Percentiles rank a stretch among this genome's conserved stretches.
These are phyloP conservation scores for Stichodactyla helianthus DNA, from an alignment of 64 coral and sea anemone species.

Conservation along the genomic window DNA sequence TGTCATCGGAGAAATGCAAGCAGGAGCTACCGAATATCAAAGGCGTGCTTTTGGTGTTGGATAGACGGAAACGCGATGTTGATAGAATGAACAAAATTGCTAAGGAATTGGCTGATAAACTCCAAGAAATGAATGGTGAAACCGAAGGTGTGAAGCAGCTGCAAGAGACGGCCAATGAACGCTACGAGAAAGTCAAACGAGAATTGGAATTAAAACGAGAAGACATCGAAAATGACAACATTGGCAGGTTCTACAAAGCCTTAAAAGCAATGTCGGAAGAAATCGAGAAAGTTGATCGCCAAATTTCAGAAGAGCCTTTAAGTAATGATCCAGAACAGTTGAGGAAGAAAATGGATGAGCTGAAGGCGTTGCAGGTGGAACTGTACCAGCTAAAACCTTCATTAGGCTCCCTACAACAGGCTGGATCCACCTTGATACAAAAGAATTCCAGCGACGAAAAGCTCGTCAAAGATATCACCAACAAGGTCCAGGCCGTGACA, in stretches of 20 bases:
- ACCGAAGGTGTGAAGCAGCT: slow-evolving; percentile 23
- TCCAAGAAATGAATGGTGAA: slow-evolving; percentile 58
- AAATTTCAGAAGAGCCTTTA: slow-evolving; percentile 52
- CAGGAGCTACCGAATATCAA: slow-evolving; percentile 49
- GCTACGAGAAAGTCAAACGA: slow-evolving; percentile 76
- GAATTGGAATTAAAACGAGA: slow-evolving; percentile 47
- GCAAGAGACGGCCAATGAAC: slow-evolving; percentile 58
- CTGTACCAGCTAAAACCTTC: slow-evolving; percentile 64
- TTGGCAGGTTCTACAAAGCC: slow-evolving; percentile 51
- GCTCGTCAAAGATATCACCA: slow-evolving; percentile 57
- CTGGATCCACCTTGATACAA: slow-evolving; percentile 58
- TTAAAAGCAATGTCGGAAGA: slow-evolving; percentile 50
- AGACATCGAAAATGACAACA: slow-evolving; percentile 49
- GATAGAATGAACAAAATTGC: slow-evolving; percentile 61
- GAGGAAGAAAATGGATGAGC: slow-evolving; percentile 63
- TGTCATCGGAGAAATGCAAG: slow-evolving; percentile 33
- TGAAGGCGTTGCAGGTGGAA: slow-evolving; percentile 53
- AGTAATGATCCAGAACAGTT: slow-evolving; percentile 45
- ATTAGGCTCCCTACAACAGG: slow-evolving; percentile 57
- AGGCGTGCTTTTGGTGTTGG: slow-evolving; percentile 68
- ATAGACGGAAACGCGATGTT: slow-evolving; percentile 53
- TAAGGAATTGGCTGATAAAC: slow-evolving; percentile 55
- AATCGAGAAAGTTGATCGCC: slow-evolving; percentile 55
- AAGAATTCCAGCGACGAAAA: slow-evolving; percentile 58
- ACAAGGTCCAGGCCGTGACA: slow-evolving; percentile 66